A percentile compares a stretch with the other conserved stretches of the same genome.
These are phyloP conservation scores for Drosophila meridiana DNA, from an alignment of 2,888 invertebrate genomes.

Conservation along the genomic window DNA sequence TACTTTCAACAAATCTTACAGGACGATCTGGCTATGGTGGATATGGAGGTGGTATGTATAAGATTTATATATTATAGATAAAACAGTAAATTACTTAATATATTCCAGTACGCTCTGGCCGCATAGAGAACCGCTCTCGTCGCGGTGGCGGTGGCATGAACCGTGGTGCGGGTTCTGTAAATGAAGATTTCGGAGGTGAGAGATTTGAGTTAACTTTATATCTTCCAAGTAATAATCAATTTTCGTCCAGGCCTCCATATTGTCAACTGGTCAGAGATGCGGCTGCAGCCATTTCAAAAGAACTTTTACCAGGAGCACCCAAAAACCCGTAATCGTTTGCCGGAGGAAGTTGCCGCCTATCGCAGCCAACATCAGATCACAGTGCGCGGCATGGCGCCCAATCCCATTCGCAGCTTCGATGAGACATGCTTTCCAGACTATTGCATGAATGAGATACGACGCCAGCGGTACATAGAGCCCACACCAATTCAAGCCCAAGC, in stretches of 20 bases:
- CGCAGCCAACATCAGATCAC: conserved; percentile 90
- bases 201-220: not conserved
- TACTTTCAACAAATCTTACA: conserved; percentile 5
- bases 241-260: conserved; percentile 85
- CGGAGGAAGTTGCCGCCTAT: conserved; percentile 89
- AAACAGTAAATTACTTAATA: not conserved
- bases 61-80: not conserved
- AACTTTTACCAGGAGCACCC: conserved; percentile 92
- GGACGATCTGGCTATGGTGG: conserved; percentile 36
- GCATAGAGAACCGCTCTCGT: conserved; percentile 59
- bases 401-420: conserved; percentile 91
- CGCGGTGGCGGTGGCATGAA: conserved; percentile 91
- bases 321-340: conserved; percentile 87
- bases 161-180: conserved; percentile 82
- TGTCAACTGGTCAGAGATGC: conserved; percentile 86
- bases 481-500: conserved; percentile 94
- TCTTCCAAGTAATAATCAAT: not conserved
- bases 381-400: conserved; percentile 90
- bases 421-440: conserved; percentile 92
- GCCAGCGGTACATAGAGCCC: conserved; percentile 90
- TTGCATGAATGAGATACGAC: conserved; percentile 88
- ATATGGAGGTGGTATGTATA: conserved; percentile 10
- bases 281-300: conserved; percentile 91
- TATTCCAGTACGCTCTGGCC: conserved; percentile 71
- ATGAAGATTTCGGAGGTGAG: conserved; percentile 84